phyloP scores from a whole-genome alignment of 1,140 invertebrate genomes.

The Listronotus oregonensis region DNA sequence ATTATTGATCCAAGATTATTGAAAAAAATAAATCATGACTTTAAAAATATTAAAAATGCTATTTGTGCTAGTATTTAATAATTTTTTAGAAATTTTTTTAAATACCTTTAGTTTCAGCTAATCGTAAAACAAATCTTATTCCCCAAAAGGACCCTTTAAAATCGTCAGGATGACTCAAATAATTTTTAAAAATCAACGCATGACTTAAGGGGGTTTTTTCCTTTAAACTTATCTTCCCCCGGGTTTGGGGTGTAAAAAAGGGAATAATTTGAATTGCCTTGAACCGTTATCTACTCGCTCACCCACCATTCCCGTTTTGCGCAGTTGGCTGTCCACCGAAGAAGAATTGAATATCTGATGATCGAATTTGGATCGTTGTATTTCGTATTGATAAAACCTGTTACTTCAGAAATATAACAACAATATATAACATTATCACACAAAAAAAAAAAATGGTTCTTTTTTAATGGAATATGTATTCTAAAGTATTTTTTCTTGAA shows the following conservation, averaged over 20 bases:
- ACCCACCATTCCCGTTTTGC: slow-evolving; percentile 82
- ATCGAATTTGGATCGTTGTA: slow-evolving; percentile 74
- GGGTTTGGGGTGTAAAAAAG: slow-evolving; percentile 79
- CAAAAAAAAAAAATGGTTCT: no score
- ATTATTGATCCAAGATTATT: no score
- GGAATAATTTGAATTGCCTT: slow-evolving; percentile 65
- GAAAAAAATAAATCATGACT: no score
- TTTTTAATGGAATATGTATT: no score
- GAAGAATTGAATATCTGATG: slow-evolving; percentile 83
- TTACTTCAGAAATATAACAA: slow-evolving; percentile 75
- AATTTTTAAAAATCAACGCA: slow-evolving; percentile 83
- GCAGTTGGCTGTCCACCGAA: slow-evolving; percentile 83
- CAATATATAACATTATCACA: no score
- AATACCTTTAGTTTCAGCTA: slow-evolving; percentile 68
- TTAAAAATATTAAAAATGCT: no score
- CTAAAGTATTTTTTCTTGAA: no score
- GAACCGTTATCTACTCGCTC: slow-evolving; percentile 69
- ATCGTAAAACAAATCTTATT: slow-evolving; percentile 74
- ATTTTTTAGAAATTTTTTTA: not conserved
- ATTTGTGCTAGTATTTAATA: no score
- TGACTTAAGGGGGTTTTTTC: slow-evolving; percentile 69
- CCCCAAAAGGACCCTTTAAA: slow-evolving; percentile 77
- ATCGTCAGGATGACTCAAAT: slow-evolving; percentile 72
- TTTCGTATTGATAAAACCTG: slow-evolving; percentile 80
- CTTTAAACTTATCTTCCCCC: slow-evolving; percentile 72